A percentile compares a stretch with the other conserved stretches of the same genome.
phyloP scores from a whole-genome alignment of 2,113 vertebrate genomes.

The Bucco capensis region DNA sequence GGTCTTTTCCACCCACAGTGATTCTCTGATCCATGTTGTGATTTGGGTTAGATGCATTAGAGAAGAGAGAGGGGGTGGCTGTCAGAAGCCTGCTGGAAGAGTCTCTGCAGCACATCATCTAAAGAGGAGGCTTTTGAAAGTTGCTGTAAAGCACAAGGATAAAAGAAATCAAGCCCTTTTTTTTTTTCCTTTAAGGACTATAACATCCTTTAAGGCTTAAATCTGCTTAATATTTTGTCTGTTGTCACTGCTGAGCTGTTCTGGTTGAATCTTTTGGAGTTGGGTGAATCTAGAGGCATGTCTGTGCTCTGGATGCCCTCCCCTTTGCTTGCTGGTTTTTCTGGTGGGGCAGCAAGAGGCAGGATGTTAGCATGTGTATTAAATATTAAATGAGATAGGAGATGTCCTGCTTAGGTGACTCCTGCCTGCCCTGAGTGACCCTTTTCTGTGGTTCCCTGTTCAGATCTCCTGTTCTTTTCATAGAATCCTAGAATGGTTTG shows the following conservation, averaged over 20 bases:
- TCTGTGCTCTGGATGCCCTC: accelerated
- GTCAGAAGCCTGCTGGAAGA: neutral
- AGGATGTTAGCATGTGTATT: neutral
- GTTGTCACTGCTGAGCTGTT: neutral
- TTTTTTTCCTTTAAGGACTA: neutral
- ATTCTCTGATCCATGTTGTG: too few relatives aligned
- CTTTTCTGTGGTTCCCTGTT: neutral
- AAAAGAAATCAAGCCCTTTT: neutral
- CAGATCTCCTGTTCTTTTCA: neutral
- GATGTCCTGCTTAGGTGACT: neutral
- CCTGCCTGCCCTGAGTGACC: neutral
- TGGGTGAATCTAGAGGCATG: neutral
- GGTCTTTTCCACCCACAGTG: too few relatives aligned
- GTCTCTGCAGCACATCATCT: neutral
- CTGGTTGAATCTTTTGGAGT: neutral
- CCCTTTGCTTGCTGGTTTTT: neutral
- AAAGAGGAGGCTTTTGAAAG: neutral
- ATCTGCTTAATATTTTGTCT: neutral
- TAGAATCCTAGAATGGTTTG: too few relatives aligned
- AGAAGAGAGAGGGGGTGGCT: neutral
- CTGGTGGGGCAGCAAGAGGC: neutral
- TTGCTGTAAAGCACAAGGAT: neutral
- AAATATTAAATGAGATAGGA: neutral
- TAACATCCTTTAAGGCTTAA: neutral
- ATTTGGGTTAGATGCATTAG: neutral